Conservation (phyloP, 2,113 vertebrate species). For the Tachuris rubrigastra region DNA sequence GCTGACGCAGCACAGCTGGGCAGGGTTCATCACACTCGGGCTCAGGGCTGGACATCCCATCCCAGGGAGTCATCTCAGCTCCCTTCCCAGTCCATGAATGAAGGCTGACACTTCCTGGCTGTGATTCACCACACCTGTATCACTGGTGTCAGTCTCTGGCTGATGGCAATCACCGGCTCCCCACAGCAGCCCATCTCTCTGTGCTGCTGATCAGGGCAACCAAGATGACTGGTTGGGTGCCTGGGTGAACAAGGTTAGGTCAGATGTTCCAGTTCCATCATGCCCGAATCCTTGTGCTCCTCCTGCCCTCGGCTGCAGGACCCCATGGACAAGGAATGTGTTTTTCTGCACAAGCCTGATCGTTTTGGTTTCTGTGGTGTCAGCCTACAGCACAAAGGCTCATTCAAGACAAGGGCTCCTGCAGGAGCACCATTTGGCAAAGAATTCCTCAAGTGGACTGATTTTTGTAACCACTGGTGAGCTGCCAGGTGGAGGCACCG, state of each 20-base stretch:
- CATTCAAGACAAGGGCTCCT: background rate
- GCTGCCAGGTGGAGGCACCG: background rate
- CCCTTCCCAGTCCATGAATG: background rate
- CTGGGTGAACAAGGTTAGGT: background rate
- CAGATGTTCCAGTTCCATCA: background rate
- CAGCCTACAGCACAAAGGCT: background rate
- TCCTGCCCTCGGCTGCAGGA: background rate
- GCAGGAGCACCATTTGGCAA: background rate
- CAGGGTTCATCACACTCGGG: background rate
- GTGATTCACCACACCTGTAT: background rate
- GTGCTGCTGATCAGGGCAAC: background rate
- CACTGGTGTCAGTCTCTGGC: background rate
- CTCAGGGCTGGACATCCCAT: background rate
- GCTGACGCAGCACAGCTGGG: background rate
- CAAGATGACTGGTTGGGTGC: rapidly evolving
- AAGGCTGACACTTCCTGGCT: background rate
- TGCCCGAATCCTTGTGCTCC: background rate
- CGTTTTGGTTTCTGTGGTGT: background rate
- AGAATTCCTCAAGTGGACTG: background rate
- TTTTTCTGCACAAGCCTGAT: background rate
- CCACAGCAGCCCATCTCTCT: background rate
- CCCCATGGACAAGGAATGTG: background rate
- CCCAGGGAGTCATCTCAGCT: background rate
- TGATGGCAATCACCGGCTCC: background rate
- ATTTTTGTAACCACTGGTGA: background rate